Evolutionary conservation across 2,113 vertebrate species (phyloP), one percentile per base, ranked within the genome.

Genomic region (Gulo gulo): DNA sequence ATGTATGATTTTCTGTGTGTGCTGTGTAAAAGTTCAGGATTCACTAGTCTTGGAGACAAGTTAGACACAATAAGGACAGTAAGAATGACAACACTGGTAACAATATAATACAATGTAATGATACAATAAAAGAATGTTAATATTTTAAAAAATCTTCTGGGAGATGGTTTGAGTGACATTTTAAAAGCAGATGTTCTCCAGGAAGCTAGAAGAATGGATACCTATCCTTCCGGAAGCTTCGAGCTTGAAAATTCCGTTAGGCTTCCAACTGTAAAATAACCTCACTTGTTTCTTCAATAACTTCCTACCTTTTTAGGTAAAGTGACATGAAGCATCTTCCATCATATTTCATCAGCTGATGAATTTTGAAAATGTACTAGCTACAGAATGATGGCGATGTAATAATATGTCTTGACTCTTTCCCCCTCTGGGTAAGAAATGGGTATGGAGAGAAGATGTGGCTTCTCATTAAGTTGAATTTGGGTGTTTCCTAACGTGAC

Each of bases 381-480:
- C 21, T 52, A 42, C n/a, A 71, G 63, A 80, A 79, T 2, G 2
- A 52, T 74, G 26, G 6, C 18, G 21, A 15, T 45, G 11, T 50
- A 42, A 67, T 65, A 74, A 9, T 59, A 91, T 74, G 12, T 88
- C 65, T 73, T 34, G 55, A n/a, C 26, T 16, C 0, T 76, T 89
- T 45, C 20, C 7, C 57, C 6, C 61, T 86, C 21, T 57, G 61
- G 59, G 45, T 84, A 57, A 73, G 29, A 89, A 47, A 2, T n/a
- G 16, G 13, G 4, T 71, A 11, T 50, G 4, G 50, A 50, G 8
- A 36, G 20, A 12, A 73, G 71, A 65, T 81, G 2, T 50, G 45
- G 78, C 26, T 57, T 63, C 78, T 96, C 57, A 92, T 45, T 79
- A 97, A 94, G 83, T 80, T 94, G 90, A 89, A 76, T 36, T 95